Conservation (phyloP, 2,113 vertebrate genomes). For the Scortum barcoo region DNA sequence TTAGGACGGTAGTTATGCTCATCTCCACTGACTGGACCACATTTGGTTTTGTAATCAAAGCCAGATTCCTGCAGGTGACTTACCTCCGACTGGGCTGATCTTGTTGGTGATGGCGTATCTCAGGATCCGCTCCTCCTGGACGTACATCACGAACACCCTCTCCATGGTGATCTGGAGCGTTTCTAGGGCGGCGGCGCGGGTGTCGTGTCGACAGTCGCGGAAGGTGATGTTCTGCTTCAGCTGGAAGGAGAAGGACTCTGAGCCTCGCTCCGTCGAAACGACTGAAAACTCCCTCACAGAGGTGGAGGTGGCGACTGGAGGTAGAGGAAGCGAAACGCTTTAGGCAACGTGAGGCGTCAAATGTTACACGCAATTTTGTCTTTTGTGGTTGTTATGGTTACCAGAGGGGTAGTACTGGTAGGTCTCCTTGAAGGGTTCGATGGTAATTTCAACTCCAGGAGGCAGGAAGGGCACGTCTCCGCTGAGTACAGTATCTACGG, state of each 20-base stretch:
- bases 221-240: conserved; percentile 92
- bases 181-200: conserved; percentile 18
- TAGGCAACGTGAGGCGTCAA: background rate
- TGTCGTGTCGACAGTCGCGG: conserved; percentile 83
- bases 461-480: conserved; percentile 89
- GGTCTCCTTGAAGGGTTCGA: conserved; percentile 90
- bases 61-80: conserved; percentile 20
- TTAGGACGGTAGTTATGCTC: background rate
- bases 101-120: conserved; percentile 94
- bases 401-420: conserved; percentile 92
- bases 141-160: conserved; percentile 90
- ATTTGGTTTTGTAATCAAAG: background rate
- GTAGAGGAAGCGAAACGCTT: background rate
- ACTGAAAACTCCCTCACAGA: conserved; percentile 88
- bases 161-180: conserved; percentile 87
- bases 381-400: conserved; percentile 63
- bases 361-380: background rate
- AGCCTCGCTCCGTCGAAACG: conserved; percentile 73
- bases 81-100: conserved; percentile 88
- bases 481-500: conserved; percentile 86
- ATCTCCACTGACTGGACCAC: background rate
- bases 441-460: conserved; percentile 82
- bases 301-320: conserved; percentile 85
- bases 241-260: conserved; percentile 88
- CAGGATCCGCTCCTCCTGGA: conserved; percentile 88